Evolutionary conservation across 2,888 invertebrate genomes (phyloP).

Genomic region (Brachynemurus nebulosus): DNA sequence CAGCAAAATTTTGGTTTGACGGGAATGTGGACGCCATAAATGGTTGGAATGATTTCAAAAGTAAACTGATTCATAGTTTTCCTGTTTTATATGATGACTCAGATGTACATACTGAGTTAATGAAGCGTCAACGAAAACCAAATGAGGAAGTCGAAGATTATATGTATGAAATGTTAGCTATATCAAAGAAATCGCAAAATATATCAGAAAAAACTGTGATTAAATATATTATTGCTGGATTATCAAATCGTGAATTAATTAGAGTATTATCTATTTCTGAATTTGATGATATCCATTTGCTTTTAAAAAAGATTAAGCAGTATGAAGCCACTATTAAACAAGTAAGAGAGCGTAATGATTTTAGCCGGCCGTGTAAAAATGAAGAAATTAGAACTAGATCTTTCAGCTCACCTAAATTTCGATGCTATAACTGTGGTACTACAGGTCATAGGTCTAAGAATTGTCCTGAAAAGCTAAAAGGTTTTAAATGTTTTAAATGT

Average conservation of each 20-base stretch:
- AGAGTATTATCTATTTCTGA: neutral
- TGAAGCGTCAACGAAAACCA: conserved; percentile 1
- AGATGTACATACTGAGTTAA: conserved; percentile 4
- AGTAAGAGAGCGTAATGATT: neutral
- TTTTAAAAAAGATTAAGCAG: neutral
- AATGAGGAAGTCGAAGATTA: conserved; percentile 8
- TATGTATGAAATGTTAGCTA: neutral
- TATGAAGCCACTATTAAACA: neutral
- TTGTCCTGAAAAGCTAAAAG: conserved; percentile 5
- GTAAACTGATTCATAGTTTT: neutral
- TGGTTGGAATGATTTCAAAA: neutral
- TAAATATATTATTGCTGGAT: neutral
- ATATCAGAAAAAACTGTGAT: too few species aligned
- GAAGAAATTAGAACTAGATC: neutral
- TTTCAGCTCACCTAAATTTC: neutral
- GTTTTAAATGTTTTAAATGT: conserved; percentile 6
- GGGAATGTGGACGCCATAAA: neutral
- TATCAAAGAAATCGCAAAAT: neutral
- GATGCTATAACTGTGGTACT: conserved; percentile 4
- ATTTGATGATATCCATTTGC: neutral
- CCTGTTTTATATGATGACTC: neutral
- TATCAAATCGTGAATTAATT: neutral
- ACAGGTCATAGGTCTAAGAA: conserved; percentile 5
- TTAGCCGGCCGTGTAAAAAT: too few species aligned
- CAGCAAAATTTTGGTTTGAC: neutral